Base-by-base conservation (phyloP, 2,888 invertebrate genomes). In the Sisyra terminalis region DNA sequence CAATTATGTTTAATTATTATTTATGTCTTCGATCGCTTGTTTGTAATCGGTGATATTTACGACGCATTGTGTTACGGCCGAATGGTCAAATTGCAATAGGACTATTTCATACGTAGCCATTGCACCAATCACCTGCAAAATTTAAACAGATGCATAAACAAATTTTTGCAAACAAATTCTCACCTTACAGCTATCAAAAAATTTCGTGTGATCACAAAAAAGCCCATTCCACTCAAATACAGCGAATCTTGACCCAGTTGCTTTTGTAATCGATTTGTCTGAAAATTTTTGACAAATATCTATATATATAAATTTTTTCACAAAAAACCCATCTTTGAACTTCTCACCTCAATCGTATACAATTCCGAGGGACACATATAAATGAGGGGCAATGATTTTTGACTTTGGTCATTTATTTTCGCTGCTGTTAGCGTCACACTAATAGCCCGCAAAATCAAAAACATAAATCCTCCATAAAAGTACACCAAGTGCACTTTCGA, bases 381-480 rank as follows among this genome's bases (percentile, higher is more conserved):
- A 15, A 40, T 13, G 10, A 15, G 14, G 9, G 15, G 14, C n/a
- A 40, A 29, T 5, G 30, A 16, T 5, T 10, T 30, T 40, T 40
- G 29, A 14, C 40, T 40, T 14, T 30, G 30, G 30, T 17, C 14
- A 11, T 40, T 16, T 40, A 40, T n/a, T 40, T 29, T 11, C 2
- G 17, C 40, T 9, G 29, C 14, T 3, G 15, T 30, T 2, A 40
- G 17, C 8, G 40, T 40, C 10, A 40, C 40, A 40, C 13, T 9
- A n/a, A 16, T 13, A 11, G 40, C 40, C 14, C 40, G 29, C 11
- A 29, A 30, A 13, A 40, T 29, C 14, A 40, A 14, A 40, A 40
- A 40, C 7, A 40, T 14, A 14, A 40, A 40, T 14, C 40, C 40
- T 8, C 40, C 40, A 30, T 40, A 40, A 13, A 17, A 29, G 4